These are phyloP conservation scores for honey bee (Apis mellifera) DNA, from an alignment of 1,140 invertebrate species.

Conservation along the genomic window Amel_HAv3.1 CM009940.2:4036501-4037000, in stretches of 20 bases:
- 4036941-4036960: neutral
- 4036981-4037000: neutral
- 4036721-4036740: neutral
- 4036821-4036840: neutral
- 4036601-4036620: neutral
- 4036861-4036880: neutral
- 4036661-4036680: neutral
- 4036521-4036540: too few species aligned
- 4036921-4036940: slow-evolving; percentile 31
- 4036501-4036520: too few species aligned
- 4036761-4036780: slow-evolving; percentile 22
- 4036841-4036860: neutral
- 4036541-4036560: neutral
- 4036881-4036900: neutral
- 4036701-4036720: neutral
- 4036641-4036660: neutral
- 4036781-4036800: slow-evolving; percentile 3
- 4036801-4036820: too few species aligned
- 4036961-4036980: neutral
- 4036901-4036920: neutral
- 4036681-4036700: neutral
- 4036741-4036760: slow-evolving; percentile 6
- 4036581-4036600: neutral
- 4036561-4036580: neutral
- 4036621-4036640: neutral